Conservation (phyloP, 2,888 invertebrate species). For the Acanthoscelides obtectus region DNA sequence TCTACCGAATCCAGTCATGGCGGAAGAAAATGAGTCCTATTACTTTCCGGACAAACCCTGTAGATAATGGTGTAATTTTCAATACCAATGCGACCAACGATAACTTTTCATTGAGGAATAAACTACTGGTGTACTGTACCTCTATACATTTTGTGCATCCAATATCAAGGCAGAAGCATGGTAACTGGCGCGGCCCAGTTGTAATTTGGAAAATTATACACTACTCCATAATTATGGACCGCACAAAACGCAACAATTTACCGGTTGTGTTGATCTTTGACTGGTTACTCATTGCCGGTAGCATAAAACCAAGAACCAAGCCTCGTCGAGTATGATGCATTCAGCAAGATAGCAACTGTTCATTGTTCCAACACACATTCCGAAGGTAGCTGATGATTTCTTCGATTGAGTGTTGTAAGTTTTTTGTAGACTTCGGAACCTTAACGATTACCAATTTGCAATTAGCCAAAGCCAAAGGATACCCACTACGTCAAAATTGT, state of each 20-base stretch:
- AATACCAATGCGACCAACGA: too few species aligned
- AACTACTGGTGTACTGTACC: too few species aligned
- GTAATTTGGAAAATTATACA: background rate
- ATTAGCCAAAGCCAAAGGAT: too few species aligned
- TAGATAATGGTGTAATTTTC: too few species aligned
- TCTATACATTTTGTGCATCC: background rate
- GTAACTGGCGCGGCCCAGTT: background rate
- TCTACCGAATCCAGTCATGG: too few species aligned
- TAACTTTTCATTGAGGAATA: too few species aligned
- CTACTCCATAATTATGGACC: background rate
- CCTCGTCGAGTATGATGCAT: background rate
- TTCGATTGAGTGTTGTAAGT: too few species aligned
- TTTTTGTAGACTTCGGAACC: too few species aligned
- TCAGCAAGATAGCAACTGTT: slow-evolving; percentile 1
- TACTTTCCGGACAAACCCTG: too few species aligned
- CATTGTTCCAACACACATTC: background rate
- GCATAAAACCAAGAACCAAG: background rate
- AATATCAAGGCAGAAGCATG: background rate
- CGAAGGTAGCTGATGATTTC: background rate
- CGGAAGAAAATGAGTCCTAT: too few species aligned
- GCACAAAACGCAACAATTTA: background rate
- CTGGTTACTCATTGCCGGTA: background rate
- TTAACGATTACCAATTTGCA: too few species aligned
- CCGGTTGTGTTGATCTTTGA: background rate
- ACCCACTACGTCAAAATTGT: too few species aligned